Conservation (phyloP, 30 jellyfish, hydroid and myxozoan species). For the Aurelia aurita complex sp. Pacific region DNA sequence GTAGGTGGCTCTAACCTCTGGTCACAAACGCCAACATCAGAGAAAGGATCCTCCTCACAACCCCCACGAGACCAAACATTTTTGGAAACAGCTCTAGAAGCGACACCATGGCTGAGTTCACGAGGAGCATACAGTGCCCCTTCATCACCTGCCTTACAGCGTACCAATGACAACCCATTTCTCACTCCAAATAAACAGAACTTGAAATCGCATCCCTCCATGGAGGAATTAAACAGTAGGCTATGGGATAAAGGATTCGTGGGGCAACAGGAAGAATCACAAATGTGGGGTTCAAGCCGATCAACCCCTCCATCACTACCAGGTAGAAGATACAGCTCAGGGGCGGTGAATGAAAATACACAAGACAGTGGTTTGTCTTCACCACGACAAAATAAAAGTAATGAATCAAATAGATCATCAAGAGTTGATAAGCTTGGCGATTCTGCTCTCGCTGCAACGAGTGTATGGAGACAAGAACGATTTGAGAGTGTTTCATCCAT, state of each 20-base stretch:
- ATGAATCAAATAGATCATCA: slow-evolving; percentile 6
- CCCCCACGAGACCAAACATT: slow-evolving; percentile 62
- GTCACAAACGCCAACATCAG: slow-evolving; percentile 89
- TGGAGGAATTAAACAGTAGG: slow-evolving; percentile 87
- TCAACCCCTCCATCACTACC: slow-evolving; percentile 64
- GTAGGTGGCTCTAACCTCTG: slow-evolving; percentile 84
- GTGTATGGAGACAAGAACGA: slow-evolving; percentile 95
- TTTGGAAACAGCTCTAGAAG: slow-evolving; percentile 85
- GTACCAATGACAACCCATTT: slow-evolving; percentile 71
- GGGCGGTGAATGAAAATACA: slow-evolving; percentile 45
- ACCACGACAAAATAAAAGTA: slow-evolving; percentile 58
- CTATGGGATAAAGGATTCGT: slow-evolving; percentile 63
- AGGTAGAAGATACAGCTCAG: slow-evolving; percentile 75
- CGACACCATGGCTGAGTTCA: slow-evolving; percentile 87
- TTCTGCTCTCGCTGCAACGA: slow-evolving; percentile 57
- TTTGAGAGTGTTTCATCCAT: slow-evolving; percentile 74
- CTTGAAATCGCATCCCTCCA: slow-evolving; percentile 94
- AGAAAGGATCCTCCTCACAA: slow-evolving; percentile 75
- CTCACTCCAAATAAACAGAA: slow-evolving; percentile 70
- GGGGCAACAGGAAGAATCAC: slow-evolving; percentile 40
- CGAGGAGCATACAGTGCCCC: slow-evolving; percentile 99
- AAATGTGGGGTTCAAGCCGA: slow-evolving; percentile 62
- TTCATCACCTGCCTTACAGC: slow-evolving; percentile 95
- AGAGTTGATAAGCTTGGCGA: slow-evolving; percentile 15
- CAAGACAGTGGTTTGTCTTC: slow-evolving; percentile 85